Percentiles rank a stretch among this genome's conserved stretches.
phyloP scores from a whole-genome alignment of 2,113 vertebrate genomes.

The Lonchura striata region DNA sequence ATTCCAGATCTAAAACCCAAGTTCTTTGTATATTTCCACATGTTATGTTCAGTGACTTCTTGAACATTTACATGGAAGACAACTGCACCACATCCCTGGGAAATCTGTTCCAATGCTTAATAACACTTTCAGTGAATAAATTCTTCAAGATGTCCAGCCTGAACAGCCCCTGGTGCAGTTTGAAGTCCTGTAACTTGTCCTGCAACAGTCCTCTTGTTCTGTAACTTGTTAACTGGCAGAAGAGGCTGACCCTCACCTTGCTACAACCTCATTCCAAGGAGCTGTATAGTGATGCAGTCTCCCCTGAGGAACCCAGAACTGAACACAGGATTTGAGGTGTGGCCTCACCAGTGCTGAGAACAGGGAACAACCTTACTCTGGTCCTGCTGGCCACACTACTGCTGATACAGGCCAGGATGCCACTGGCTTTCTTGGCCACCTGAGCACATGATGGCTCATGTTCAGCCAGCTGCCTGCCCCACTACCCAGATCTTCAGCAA shows the following conservation, averaged over 20 bases:
- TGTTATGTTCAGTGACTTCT: background rate
- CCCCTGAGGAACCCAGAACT: no score
- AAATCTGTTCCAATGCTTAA: background rate
- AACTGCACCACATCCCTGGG: fast-evolving
- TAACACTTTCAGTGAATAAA: background rate
- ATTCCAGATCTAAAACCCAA: background rate
- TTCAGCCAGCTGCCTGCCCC: background rate
- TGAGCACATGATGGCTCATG: background rate
- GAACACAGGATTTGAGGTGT: background rate
- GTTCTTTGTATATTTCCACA: background rate
- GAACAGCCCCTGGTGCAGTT: background rate
- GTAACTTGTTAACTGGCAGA: background rate
- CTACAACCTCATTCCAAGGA: background rate
- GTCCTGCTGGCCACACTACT: background rate
- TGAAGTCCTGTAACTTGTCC: no score
- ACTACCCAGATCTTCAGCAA: background rate
- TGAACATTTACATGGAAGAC: background rate
- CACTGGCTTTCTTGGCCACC: background rate
- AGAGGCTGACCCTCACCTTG: background rate
- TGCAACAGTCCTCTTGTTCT: no score
- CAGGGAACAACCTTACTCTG: fast-evolving
- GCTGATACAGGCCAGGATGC: background rate
- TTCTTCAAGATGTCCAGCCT: background rate
- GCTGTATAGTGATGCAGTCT: background rate
- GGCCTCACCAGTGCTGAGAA: background rate